A percentile compares a stretch with the other conserved stretches of the same genome.
These are phyloP conservation scores for Styela clava DNA, from an alignment of 23 tunicate species.

Conservation along the genomic window DNA sequence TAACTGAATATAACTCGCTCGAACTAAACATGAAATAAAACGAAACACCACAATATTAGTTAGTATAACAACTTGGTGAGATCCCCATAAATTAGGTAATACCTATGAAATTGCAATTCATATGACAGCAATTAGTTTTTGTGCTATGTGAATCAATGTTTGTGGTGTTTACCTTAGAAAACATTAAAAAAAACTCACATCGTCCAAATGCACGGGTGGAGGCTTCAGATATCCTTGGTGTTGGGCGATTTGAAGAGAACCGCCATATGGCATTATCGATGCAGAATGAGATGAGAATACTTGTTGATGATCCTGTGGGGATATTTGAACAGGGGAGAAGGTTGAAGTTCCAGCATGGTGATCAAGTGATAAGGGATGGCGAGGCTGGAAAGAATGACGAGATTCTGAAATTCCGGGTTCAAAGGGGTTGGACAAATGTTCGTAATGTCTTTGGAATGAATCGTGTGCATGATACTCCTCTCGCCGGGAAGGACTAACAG, in stretches of 20 bases:
- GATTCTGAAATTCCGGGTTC: slow-evolving; percentile 6
- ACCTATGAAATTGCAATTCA: too few species aligned
- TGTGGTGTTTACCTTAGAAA: too few species aligned
- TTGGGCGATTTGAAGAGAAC: slow-evolving; percentile 8
- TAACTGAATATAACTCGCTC: too few species aligned
- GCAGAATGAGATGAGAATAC: background rate
- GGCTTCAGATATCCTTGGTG: slow-evolving; percentile 30
- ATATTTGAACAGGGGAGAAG: slow-evolving; percentile 9
- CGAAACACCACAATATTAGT: too few species aligned
- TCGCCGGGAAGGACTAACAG: slow-evolving; percentile 12
- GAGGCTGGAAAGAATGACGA: slow-evolving; percentile 5
- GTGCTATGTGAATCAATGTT: too few species aligned
- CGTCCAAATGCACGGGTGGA: slow-evolving; percentile 27
- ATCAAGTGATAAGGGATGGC: background rate
- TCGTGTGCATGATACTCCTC: slow-evolving; percentile 7
- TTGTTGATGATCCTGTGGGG: slow-evolving; percentile 18
- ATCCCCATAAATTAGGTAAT: too few species aligned
- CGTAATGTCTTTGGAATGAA: slow-evolving; percentile 16
- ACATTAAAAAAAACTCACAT: slow-evolving; percentile 6
- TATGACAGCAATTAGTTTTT: too few species aligned
- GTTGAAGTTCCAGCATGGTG: slow-evolving; percentile 8
- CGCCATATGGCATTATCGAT: slow-evolving; percentile 5
- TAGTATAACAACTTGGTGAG: too few species aligned
- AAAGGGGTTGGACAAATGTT: background rate
- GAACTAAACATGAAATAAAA: too few species aligned